Percentiles rank a stretch among this genome's conserved stretches.
These are phyloP conservation scores for Exephanes ischioxanthus DNA, from an alignment of 2,888 invertebrate genomes.

Conservation along the genomic window DNA sequence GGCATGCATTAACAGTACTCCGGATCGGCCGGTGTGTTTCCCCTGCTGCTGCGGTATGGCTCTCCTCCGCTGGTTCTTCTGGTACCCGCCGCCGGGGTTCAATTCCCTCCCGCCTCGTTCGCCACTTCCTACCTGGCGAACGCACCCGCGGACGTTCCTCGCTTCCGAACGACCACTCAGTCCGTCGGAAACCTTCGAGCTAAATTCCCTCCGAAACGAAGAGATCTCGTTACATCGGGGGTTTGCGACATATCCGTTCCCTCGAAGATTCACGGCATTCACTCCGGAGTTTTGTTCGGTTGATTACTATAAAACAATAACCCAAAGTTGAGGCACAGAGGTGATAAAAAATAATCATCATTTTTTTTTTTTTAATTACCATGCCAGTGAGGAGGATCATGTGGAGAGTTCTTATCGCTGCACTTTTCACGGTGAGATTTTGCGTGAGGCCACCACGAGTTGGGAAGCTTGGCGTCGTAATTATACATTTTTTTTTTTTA, in stretches of 20 bases:
- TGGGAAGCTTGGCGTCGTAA: not conserved
- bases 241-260: conserved; percentile 15
- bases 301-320: not conserved
- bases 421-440: conserved; percentile 80
- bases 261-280: not conserved
- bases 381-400: conserved; percentile 73
- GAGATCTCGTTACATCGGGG: not conserved
- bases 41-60: conserved; percentile 34
- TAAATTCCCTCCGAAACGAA: conserved; percentile 74
- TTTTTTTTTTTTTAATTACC: not conserved
- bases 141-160: conserved; percentile 49
- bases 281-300: not conserved
- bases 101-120: conserved; percentile 60
- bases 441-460: not conserved
- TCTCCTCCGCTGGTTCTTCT: conserved; percentile 69
- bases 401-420: conserved; percentile 81
- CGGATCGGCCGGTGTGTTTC: conserved; percentile 79
- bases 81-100: conserved; percentile 61
- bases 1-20: conserved; percentile 85
- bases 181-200: conserved; percentile 79
- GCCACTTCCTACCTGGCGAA: conserved; percentile 16
- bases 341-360: conserved; percentile 14
- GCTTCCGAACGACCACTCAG: conserved; percentile 74
- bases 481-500: not conserved
- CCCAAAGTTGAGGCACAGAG: not conserved